Percentiles rank a stretch among this genome's conserved stretches.
These are phyloP conservation scores for Tautogolabrus adspersus DNA, from an alignment of 2,113 vertebrate genomes.

Conservation along the genomic window DNA sequence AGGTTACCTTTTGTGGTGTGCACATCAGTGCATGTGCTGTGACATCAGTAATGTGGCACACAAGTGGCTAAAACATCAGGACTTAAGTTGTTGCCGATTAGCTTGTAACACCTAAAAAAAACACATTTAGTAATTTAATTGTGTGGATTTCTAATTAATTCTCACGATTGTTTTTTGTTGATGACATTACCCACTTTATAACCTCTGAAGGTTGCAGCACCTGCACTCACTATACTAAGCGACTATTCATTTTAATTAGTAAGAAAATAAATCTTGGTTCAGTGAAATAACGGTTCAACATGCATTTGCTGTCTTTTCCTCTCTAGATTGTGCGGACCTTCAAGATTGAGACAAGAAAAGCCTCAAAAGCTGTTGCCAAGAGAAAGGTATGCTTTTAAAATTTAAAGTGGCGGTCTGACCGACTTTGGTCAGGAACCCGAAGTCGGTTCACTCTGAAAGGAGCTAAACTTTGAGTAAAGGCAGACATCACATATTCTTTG, in stretches of 20 bases:
- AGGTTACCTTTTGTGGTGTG: neutral
- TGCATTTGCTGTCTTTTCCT: neutral
- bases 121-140: neutral
- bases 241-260: too few species aligned
- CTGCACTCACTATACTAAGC: neutral
- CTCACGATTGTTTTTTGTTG: too few species aligned
- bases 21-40: too few species aligned
- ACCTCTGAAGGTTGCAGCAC: neutral
- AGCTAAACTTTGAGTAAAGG: neutral
- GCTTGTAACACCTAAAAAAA: neutral
- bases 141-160: too few species aligned
- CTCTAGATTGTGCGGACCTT: slow-evolving; percentile 93
- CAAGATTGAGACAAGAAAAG: slow-evolving; percentile 95
- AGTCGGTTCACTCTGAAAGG: neutral
- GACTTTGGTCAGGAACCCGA: too few species aligned
- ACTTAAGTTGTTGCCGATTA: neutral
- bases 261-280: too few species aligned
- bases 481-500: rapidly evolving
- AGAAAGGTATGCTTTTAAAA: slow-evolving; percentile 86
- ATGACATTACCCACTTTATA: neutral
- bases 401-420: neutral
- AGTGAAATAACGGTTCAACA: neutral
- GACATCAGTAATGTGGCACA: neutral
- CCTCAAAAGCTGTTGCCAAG: slow-evolving; percentile 94
- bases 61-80: neutral